phyloP scores from a whole-genome alignment of 2,888 invertebrate species.

The Calameuta idolon region DNA sequence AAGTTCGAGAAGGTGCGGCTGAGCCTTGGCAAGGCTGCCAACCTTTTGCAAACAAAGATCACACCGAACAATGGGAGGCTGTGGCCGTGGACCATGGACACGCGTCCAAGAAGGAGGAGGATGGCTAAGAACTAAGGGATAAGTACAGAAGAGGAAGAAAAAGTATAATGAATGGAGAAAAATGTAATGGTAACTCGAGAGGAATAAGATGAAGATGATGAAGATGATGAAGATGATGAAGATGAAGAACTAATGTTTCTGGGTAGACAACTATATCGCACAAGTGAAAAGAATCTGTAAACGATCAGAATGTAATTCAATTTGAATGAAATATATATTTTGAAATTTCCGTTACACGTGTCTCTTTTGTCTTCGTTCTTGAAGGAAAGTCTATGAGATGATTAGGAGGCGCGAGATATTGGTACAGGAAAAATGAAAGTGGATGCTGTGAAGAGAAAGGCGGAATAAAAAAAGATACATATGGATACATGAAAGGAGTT shows the following conservation, averaged over 20 bases:
- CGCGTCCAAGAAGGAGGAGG: neutral
- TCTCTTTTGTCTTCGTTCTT: too few relatives aligned
- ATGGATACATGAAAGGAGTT: neutral
- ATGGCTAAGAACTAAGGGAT: neutral
- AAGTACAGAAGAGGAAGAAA: neutral
- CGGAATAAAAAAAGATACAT: neutral
- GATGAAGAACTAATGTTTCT: neutral
- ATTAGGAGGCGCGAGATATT: too few relatives aligned
- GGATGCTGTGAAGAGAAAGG: neutral
- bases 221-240: neutral
- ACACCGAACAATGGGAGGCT: constrained; percentile 37
- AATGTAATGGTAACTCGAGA: neutral
- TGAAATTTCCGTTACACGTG: neutral
- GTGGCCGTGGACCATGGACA: constrained; percentile 30
- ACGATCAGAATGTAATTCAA: neutral
- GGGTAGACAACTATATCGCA: neutral
- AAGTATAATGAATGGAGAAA: neutral
- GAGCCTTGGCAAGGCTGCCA: neutral
- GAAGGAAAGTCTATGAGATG: too few relatives aligned
- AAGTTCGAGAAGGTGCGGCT: neutral
- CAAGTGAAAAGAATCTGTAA: neutral
- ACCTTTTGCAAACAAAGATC: constrained; percentile 26
- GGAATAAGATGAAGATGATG: neutral
- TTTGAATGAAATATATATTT: neutral
- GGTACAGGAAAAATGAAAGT: too few relatives aligned